Evolutionary conservation across 2,113 vertebrate genomes (phyloP).

Genomic region (Clarias batrachus): DNA sequence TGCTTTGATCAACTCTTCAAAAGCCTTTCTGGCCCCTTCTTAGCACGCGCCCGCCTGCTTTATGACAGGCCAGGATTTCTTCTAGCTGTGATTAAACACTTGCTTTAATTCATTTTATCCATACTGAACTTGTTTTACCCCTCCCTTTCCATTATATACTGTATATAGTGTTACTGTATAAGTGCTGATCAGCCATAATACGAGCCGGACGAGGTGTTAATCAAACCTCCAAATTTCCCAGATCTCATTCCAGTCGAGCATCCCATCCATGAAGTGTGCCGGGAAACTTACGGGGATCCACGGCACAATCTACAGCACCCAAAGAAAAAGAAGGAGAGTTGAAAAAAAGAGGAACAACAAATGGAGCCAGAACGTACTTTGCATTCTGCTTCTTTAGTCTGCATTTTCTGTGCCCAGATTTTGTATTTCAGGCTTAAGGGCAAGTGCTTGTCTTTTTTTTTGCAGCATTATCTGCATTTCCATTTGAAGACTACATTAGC

Average conservation of each 20-base stretch:
- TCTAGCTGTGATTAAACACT: slow-evolving; percentile 40
- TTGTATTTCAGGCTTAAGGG: neutral
- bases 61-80: slow-evolving; percentile 47
- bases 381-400: neutral
- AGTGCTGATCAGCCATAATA: neutral
- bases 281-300: too few relatives aligned
- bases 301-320: too few relatives aligned
- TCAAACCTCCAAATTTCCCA: too few relatives aligned
- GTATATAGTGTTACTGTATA: neutral
- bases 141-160: neutral
- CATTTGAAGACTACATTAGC: neutral
- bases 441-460: neutral
- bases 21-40: slow-evolving; percentile 47
- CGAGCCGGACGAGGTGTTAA: too few relatives aligned
- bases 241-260: too few relatives aligned
- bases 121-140: slow-evolving; percentile 19
- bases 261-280: too few relatives aligned
- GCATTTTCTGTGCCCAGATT: neutral
- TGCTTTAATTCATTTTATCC: slow-evolving; percentile 36
- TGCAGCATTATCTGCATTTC: neutral
- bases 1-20: slow-evolving; percentile 57
- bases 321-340: too few relatives aligned
- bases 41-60: slow-evolving; percentile 26
- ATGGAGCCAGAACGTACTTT: too few relatives aligned
- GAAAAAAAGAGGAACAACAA: too few relatives aligned